Percentiles rank a stretch among this genome's conserved stretches.
These are phyloP conservation scores for Eremophila alpestris DNA, from an alignment of 2,797 vertebrate species.

Conservation along the genomic window DNA sequence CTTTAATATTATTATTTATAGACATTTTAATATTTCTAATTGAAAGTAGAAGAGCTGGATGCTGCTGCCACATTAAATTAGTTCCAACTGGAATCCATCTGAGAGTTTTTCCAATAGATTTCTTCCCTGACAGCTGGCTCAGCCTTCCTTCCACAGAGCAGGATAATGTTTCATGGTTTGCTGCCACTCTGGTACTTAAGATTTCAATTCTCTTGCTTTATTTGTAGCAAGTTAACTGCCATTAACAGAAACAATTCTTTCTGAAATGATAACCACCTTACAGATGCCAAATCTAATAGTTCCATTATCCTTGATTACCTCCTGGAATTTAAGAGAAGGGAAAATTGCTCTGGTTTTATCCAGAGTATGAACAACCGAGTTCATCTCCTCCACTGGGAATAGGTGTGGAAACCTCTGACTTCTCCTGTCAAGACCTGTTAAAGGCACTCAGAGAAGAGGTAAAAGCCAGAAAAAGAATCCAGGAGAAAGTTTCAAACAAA, in stretches of 20 bases:
- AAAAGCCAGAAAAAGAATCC: background rate
- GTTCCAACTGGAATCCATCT: background rate
- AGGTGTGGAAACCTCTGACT: background rate
- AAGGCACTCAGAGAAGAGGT: background rate
- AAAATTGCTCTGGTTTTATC: background rate
- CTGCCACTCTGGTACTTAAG: constrained; percentile 2
- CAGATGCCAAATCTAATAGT: constrained; percentile 66
- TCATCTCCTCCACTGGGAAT: background rate
- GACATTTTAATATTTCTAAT: background rate
- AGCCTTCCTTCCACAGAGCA: background rate
- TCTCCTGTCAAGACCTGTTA: background rate
- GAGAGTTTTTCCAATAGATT: constrained; percentile 6
- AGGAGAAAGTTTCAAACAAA: background rate
- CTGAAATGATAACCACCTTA: constrained; percentile 57
- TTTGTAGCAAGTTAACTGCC: constrained; percentile 40
- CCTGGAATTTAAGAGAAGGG: constrained; percentile 45
- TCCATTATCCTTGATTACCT: constrained; percentile 53
- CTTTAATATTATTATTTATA: constrained; percentile 18
- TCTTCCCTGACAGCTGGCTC: constrained; percentile 12
- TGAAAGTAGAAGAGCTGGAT: background rate
- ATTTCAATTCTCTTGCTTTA: constrained; percentile 45
- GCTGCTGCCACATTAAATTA: constrained; percentile 20
- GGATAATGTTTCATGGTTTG: constrained; percentile 26
- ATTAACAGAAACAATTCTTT: constrained; percentile 63
- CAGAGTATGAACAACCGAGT: background rate